Percentiles rank a stretch among this genome's conserved stretches.
Conservation (phyloP, 1,140 invertebrate genomes). For the Cylas formicarius region DNA sequence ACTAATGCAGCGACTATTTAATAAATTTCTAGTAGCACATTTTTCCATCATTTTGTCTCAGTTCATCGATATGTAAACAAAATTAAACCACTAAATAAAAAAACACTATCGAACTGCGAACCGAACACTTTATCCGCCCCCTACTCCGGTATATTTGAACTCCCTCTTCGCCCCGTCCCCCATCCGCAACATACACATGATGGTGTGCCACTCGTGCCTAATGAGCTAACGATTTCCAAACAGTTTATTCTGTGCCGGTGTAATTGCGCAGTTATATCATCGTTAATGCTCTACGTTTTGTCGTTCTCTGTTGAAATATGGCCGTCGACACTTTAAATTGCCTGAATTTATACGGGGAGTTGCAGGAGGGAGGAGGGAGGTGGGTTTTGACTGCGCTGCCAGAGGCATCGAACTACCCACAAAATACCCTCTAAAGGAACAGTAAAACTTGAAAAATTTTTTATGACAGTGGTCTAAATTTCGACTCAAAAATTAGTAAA, state of each 20-base stretch:
- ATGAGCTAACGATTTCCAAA: slow-evolving; percentile 36
- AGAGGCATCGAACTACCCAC: too few species aligned
- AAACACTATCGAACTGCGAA: too few species aligned
- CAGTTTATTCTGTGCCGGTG: slow-evolving; percentile 35
- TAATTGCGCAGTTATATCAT: slow-evolving; percentile 35
- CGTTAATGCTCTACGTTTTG: slow-evolving; percentile 29
- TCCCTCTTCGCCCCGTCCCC: neutral
- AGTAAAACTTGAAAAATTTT: too few species aligned
- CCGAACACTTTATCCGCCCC: too few species aligned
- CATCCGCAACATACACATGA: slow-evolving; percentile 24
- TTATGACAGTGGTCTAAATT: too few species aligned
- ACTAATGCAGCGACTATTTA: neutral
- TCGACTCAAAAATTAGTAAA: too few species aligned
- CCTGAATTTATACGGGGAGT: slow-evolving; percentile 18
- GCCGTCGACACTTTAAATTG: slow-evolving; percentile 23
- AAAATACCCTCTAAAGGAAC: too few species aligned
- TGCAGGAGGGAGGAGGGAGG: too few species aligned
- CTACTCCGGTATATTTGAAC: too few species aligned
- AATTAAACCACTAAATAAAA: too few species aligned
- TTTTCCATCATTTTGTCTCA: neutral
- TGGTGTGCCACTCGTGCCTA: slow-evolving; percentile 26
- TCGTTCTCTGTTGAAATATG: slow-evolving; percentile 18
- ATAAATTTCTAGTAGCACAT: neutral
- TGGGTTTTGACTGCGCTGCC: too few species aligned
- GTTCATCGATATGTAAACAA: neutral